phyloP scores from a whole-genome alignment of 2,113 vertebrate genomes.

The Empidonax alnorum region DNA sequence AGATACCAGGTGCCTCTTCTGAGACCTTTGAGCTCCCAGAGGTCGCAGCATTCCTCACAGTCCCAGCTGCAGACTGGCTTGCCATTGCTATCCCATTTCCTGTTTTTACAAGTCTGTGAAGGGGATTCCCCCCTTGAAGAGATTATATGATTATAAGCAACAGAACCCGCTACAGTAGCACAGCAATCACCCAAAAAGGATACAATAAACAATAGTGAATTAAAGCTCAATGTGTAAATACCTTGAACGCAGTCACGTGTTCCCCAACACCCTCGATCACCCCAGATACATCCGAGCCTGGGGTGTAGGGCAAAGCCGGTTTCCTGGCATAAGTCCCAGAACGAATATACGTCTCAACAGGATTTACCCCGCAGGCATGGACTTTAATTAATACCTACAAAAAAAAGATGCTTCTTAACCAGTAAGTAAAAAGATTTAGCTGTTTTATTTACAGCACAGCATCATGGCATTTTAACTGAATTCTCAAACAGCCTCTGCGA shows the following conservation, averaged over 20 bases:
- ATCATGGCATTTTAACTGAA: neutral
- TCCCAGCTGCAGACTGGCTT: rapidly evolving
- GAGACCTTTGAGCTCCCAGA: neutral
- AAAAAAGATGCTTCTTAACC: neutral
- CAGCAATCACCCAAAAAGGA: neutral
- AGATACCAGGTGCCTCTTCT: neutral
- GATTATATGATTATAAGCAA: too few species aligned
- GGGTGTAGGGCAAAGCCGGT: conserved; percentile 86
- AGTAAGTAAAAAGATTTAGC: neutral
- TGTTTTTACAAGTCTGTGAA: rapidly evolving
- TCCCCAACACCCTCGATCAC: conserved; percentile 83
- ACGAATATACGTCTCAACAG: conserved; percentile 92
- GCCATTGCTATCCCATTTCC: rapidly evolving
- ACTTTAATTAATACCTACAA: conserved; percentile 89
- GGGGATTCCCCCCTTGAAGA: rapidly evolving
- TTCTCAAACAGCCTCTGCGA: neutral
- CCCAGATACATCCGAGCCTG: conserved; percentile 86
- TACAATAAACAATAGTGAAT: rapidly evolving
- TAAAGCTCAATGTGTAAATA: neutral
- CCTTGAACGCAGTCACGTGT: conserved; percentile 82
- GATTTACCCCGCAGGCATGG: conserved; percentile 90
- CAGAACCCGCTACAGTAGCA: rapidly evolving
- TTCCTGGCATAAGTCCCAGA: conserved; percentile 76
- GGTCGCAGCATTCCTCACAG: neutral
- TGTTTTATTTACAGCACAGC: neutral